Evolutionary conservation across 1,140 invertebrate species (phyloP).

Genomic region (Tribolium madens): DNA sequence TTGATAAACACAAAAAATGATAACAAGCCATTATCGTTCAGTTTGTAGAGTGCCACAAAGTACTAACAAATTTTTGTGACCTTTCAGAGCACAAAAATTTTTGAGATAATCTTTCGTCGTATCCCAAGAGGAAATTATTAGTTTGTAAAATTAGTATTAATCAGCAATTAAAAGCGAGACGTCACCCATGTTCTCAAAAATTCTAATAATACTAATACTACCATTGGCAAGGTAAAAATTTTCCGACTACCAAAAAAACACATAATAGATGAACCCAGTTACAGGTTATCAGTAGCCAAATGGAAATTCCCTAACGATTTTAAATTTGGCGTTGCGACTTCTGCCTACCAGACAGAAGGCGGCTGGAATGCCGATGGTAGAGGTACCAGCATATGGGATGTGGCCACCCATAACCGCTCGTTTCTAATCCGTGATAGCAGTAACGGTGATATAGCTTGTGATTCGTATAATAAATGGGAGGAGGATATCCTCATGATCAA

Average conservation of each 20-base stretch:
- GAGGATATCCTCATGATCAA: conserved; percentile 68
- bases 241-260: background rate
- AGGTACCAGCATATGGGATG: conserved; percentile 72
- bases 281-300: background rate
- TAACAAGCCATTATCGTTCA: background rate
- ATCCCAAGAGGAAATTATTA: background rate
- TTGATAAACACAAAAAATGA: conserved; percentile 1
- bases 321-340: conserved; percentile 58
- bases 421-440: conserved; percentile 67
- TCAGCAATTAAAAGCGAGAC: conserved; percentile 37
- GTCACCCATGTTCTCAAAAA: conserved; percentile 36
- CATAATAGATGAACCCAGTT: background rate
- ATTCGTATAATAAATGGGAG: conserved; percentile 71
- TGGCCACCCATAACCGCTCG: conserved; percentile 68
- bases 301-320: conserved; percentile 60
- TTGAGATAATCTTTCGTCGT: conserved; percentile 32
- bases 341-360: conserved; percentile 70
- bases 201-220: conserved; percentile 36
- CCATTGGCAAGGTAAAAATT: conserved; percentile 30
- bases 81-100: background rate
- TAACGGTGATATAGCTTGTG: conserved; percentile 70
- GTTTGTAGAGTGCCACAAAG: background rate
- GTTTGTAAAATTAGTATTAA: conserved; percentile 9
- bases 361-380: conserved; percentile 67
- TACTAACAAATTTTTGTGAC: background rate